Percentiles rank a stretch among this genome's conserved stretches.
These are phyloP conservation scores for Cyanistes caeruleus DNA, from an alignment of 2,113 vertebrate species.

Conservation along the genomic window DNA sequence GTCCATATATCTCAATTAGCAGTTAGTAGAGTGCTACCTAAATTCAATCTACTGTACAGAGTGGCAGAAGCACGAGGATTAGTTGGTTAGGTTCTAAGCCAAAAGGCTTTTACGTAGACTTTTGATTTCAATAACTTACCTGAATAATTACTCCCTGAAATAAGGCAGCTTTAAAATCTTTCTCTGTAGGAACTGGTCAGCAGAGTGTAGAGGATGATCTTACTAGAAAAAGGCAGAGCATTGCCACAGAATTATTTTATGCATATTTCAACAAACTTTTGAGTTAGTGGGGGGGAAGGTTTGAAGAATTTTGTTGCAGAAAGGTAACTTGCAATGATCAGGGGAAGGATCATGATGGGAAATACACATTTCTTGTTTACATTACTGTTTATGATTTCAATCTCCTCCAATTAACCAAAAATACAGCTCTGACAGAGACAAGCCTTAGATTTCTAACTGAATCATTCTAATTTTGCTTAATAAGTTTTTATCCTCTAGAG, in stretches of 20 bases:
- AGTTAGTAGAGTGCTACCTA: background rate
- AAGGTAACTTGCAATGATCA: background rate
- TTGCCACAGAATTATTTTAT: background rate
- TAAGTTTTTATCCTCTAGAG: background rate
- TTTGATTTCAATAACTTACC: background rate
- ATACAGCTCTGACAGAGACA: background rate
- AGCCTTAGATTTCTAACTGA: background rate
- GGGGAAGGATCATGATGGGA: background rate
- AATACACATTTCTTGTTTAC: background rate
- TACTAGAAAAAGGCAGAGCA: background rate
- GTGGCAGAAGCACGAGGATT: background rate
- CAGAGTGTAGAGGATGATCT: background rate
- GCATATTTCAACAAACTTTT: background rate
- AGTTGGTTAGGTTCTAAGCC: background rate
- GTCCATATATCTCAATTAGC: background rate
- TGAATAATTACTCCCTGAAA: background rate
- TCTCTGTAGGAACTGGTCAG: background rate
- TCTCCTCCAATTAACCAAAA: background rate
- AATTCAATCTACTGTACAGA: background rate
- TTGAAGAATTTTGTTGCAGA: background rate
- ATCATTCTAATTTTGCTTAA: background rate
- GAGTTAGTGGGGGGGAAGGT: rapidly evolving
- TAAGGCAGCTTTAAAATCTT: background rate
- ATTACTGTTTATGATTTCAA: background rate
- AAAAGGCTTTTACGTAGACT: background rate